Evolutionary conservation across 2,888 invertebrate species (phyloP), one percentile per base, ranked within the genome.

Genomic region (Ernsta delagoae): DNA sequence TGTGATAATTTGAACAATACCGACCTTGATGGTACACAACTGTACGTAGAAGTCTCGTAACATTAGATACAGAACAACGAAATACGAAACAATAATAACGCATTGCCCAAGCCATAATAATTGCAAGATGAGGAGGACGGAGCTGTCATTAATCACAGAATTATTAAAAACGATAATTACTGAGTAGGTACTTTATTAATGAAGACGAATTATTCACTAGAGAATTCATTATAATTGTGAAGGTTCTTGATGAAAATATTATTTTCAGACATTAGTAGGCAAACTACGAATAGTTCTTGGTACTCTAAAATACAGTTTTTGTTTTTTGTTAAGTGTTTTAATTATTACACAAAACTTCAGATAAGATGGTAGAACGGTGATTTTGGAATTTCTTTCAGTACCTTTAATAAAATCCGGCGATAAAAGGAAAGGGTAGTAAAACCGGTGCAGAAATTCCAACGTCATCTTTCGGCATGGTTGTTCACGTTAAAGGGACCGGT

Each of bases 1-100:
- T 84, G 78, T 79, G 85, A 86, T 88, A 83, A 77, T 79, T 77
- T 74, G 86, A 78, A 87, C 86, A 86, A 86, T 85, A 79, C 75
- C 79, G 84, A 82, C 87, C 88, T 86, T 85, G 83, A 76, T 74
- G 75, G 73, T 71, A 71, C 66, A 50, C 70, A 75, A 50, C 78
- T 80, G 80, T 79, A 83, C 80, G 78, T 65, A 81, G 81, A 84
- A 75, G 77, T 76, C 78, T 77, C 78, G 79, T 79, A 80, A 79
- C 70, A 70, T 72, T 76, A 75, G 76, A 81, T 77, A 77, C 78
- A 78, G 78, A 48, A 48, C 77, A 77, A 78, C 74, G 75, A 76
- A 75, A 75, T 73, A 72, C 70, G 70, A 68, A 76, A 75, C 73
- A 76, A 75, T 73, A 81, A 78, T 76, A 83, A 83, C 81, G 73